phyloP scores from a whole-genome alignment of 2,113 vertebrate genomes.

The Furnarius figulus region DNA sequence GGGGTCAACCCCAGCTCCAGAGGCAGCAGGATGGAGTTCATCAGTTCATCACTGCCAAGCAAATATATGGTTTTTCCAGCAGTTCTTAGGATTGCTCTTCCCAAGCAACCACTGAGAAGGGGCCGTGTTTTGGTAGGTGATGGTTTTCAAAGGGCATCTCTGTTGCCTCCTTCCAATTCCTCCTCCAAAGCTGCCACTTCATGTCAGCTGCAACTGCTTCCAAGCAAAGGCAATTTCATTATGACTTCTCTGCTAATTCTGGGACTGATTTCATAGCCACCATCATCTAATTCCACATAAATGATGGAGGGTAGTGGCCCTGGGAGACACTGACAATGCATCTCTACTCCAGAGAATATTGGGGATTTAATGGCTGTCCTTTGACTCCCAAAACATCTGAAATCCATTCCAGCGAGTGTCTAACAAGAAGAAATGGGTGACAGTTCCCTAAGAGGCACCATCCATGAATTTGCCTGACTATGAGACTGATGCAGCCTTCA shows the following conservation, averaged over 20 bases:
- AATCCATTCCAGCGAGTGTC: background rate
- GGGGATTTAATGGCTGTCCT: background rate
- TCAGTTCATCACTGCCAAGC: background rate
- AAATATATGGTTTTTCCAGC: background rate
- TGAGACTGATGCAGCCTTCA: background rate
- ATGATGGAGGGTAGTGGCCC: background rate
- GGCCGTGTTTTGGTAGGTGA: background rate
- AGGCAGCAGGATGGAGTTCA: accelerated
- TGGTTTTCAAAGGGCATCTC: background rate
- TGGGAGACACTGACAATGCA: background rate
- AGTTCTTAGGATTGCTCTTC: background rate
- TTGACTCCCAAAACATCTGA: background rate
- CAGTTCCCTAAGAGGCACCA: background rate
- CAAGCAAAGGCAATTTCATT: background rate
- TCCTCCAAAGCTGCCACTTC: background rate
- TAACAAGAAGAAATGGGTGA: background rate
- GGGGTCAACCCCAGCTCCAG: background rate
- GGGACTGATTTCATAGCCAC: background rate
- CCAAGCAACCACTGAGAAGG: background rate
- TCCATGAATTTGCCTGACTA: background rate
- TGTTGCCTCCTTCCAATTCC: background rate
- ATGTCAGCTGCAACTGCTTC: background rate
- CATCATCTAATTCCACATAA: background rate
- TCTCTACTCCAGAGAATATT: background rate
- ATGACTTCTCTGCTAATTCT: background rate